A percentile compares a stretch with the other conserved stretches of the same genome.
Conservation (phyloP, 2,888 invertebrate species). For the Luffia ferchaultella region DNA sequence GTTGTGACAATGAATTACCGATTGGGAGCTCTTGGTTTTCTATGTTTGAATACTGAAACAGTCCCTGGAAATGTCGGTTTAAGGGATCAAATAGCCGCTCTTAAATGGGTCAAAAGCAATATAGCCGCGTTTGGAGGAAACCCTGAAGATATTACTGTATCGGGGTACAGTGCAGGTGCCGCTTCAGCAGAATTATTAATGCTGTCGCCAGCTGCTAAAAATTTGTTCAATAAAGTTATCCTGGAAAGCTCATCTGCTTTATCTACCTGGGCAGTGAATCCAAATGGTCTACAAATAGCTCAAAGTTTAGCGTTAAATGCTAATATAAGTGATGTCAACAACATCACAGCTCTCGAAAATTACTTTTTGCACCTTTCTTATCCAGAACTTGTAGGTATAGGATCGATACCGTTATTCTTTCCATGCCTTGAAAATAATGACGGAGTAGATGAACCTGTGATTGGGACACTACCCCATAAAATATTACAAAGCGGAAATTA, state of each 20-base stretch:
- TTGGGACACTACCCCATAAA: background rate
- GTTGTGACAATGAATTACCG: slow-evolving; percentile 55
- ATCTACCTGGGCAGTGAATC: slow-evolving; percentile 2
- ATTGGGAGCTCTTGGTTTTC: slow-evolving; percentile 53
- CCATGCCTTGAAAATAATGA: slow-evolving; percentile 3
- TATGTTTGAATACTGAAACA: slow-evolving; percentile 36
- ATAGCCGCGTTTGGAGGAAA: slow-evolving; percentile 70
- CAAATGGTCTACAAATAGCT: background rate
- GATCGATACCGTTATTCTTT: background rate
- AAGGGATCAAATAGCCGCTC: slow-evolving; percentile 71
- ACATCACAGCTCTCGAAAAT: background rate
- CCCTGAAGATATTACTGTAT: slow-evolving; percentile 64
- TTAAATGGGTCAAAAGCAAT: slow-evolving; percentile 65
- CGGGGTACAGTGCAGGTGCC: slow-evolving; percentile 70
- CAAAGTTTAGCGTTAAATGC: background rate
- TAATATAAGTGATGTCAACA: background rate
- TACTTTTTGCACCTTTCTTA: slow-evolving; percentile 1
- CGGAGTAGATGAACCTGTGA: background rate
- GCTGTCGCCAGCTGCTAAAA: slow-evolving; percentile 1
- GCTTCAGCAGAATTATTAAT: slow-evolving; percentile 18
- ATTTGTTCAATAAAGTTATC: slow-evolving; percentile 5
- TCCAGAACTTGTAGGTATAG: background rate
- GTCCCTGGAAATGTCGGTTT: slow-evolving; percentile 73
- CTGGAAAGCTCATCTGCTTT: slow-evolving; percentile 3
- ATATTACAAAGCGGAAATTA: slow-evolving; percentile 3